Base-by-base conservation (phyloP, 2,113 vertebrate genomes). In the Corythornis cristatus region DNA sequence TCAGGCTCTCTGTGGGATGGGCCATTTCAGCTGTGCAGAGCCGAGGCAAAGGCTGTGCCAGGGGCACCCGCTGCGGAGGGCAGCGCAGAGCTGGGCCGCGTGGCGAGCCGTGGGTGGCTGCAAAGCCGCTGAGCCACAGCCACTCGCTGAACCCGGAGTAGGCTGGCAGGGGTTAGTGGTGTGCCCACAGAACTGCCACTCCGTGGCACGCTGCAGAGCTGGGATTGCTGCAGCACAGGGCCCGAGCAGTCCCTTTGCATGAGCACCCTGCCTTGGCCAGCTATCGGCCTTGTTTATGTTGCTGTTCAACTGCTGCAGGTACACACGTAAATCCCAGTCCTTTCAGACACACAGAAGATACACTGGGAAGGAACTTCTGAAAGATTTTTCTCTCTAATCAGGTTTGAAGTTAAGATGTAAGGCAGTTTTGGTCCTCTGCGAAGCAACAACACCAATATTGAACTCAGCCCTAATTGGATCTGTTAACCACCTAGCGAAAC, bases 31-130 rank as follows among this genome's bases (percentile, higher is more conserved):
- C 16, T 10, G 35, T 3, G 33, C 61, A 18, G 14, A 15, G 83
- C 0, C 12, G 42, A n/a, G 65, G 37, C 51, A 3, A 5, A 66
- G 22, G 5, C 35, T 5, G 0, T 1, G 11, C 64, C 8, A 14
- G 0, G 1, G 15, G 37, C 5, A 5, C 53, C 37, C 1, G 0
- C 19, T 5, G 2, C 1, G 0, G n/a, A 21, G 25, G 15, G 8
- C 2, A n/a, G 45, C 6, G 0, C 46, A 15, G 25, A 50, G 53
- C 73, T 19, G 65, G 61, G 28, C 48, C 61, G 13, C 0, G 0
- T 3, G 1, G 0, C 2, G 22, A 1, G 48, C 5, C 1, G 0
- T 2, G 18, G 35, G 2, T 9, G 6, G 48, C 4, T 51, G 79
- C 11, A 21, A 33, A 33, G 53, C 3, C 1, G 2, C 40, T 23